Base-by-base conservation (phyloP, 2,797 vertebrate genomes). In the Acanthurus tractus region DNA sequence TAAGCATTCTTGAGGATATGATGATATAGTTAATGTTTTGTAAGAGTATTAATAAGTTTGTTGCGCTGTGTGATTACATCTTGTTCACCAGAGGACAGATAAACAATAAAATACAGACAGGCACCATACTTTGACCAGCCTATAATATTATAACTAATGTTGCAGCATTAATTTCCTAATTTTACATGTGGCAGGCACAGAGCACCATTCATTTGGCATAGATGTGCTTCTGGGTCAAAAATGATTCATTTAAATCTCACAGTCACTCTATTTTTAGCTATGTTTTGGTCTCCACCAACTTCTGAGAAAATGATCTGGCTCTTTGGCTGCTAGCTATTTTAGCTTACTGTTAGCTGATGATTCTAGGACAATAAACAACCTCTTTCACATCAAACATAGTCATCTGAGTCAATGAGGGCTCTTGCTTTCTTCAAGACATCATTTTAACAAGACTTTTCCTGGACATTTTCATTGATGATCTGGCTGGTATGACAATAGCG, bases 231-330 rank as follows among this genome's bases (percentile, higher is more conserved):
- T 34, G 29, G 29, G 29, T 34, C 7, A 34, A 34, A 34, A 34
- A 34, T 34, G 29, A 34, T 34, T 34, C 0, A 63, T 63, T 3
- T 15, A 58, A 22, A 25, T 58, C 11, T 8, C 20, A 15, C 5
- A 22, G 46, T 38, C 23, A 36, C 4, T 14, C 46, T 67, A 3
- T 2, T 29, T 55, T 42, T 34, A 44, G 20, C 25, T 72, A 42
- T 63, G 17, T 14, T 57, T 67, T 68, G 38, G 23, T 54, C 42
- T 67, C 72, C 18, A 52, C 48, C 20, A 38, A 45, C 7, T 10
- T 8, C 14, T 17, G 34, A 49, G 20, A 64, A 25, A 20, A 73
- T 40, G 4, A 45, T 53, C 12, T 11, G 10, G 1, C 58, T 34
- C 29, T 62, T 9, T 25, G 12, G 59, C 15, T 2, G 15, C 17